A percentile compares a stretch with the other conserved stretches of the same genome.
Conservation (phyloP, 2,888 invertebrate genomes). For the Drosophila meridionalis region DNA sequence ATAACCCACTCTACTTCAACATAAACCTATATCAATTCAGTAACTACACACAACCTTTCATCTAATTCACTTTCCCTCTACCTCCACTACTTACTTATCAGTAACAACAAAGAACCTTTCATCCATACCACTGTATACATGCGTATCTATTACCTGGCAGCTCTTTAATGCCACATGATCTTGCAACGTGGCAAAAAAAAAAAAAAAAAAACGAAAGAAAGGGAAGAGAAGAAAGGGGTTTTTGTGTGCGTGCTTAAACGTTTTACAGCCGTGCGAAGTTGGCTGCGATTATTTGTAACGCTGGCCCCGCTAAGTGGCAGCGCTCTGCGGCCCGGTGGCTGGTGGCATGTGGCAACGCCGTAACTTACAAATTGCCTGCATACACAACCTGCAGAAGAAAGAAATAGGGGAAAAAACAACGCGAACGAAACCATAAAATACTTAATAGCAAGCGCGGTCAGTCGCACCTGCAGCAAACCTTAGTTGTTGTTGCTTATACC, state of each 20-base stretch:
- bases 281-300: conserved; percentile 24
- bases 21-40: not conserved
- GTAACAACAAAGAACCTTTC: not conserved
- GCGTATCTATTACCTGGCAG: not conserved
- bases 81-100: not conserved
- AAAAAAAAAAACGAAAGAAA: not conserved
- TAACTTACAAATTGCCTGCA: conserved; percentile 20
- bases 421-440: conserved; percentile 72
- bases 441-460: conserved; percentile 60
- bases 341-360: conserved; percentile 22
- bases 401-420: conserved; percentile 1
- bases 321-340: conserved; percentile 8
- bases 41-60: not conserved
- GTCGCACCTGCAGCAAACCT: conserved; percentile 36
- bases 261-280: conserved; percentile 29
- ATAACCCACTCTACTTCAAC: not conserved
- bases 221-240: not conserved
- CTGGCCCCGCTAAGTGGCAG: conserved; percentile 20
- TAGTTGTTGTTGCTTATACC: conserved; percentile 14
- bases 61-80: not conserved
- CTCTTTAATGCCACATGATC: conserved; percentile 20
- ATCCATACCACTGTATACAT: conserved; percentile 8
- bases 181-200: conserved; percentile 3
- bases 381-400: conserved; percentile 52
- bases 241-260: conserved; percentile 21